phyloP scores from a whole-genome alignment of 2,888 invertebrate species.

The Lypha dubia region DNA sequence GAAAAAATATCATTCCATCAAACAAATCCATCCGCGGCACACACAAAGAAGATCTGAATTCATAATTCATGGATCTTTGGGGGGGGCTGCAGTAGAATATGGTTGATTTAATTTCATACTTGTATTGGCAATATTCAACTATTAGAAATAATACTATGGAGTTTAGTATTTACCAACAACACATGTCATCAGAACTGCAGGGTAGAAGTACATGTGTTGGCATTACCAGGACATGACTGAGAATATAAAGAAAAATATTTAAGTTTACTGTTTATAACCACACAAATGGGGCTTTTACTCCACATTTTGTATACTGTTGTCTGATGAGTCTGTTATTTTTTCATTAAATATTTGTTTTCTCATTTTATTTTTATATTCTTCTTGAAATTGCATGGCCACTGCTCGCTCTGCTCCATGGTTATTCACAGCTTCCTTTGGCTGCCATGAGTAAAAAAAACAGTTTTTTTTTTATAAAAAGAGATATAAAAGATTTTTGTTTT shows the following conservation, averaged over 20 bases:
- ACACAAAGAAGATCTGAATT: no score
- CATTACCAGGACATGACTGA: not conserved
- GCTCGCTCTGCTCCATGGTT: not conserved
- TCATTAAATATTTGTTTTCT: slow-evolving; percentile 55
- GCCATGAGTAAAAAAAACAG: slow-evolving; percentile 37
- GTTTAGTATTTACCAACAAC: not conserved
- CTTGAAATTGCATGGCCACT: not conserved
- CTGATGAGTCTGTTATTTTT: slow-evolving; percentile 53
- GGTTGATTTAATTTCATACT: no score
- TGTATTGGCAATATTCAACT: no score
- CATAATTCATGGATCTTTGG: no score
- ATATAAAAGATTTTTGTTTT: slow-evolving; percentile 27
- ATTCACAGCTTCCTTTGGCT: not conserved
- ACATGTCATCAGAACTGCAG: not conserved
- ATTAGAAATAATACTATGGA: no score
- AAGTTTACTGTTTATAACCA: slow-evolving; percentile 18
- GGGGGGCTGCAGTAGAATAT: no score
- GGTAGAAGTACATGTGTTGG: not conserved
- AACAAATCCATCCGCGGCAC: no score
- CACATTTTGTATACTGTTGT: not conserved
- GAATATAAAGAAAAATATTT: not conserved
- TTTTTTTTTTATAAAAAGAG: slow-evolving; percentile 32
- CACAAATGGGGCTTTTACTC: slow-evolving; percentile 23
- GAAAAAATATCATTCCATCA: no score
- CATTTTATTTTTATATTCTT: slow-evolving; percentile 24